Conservation (phyloP, 2,113 vertebrate genomes). For the Crotalus viridis region DNA sequence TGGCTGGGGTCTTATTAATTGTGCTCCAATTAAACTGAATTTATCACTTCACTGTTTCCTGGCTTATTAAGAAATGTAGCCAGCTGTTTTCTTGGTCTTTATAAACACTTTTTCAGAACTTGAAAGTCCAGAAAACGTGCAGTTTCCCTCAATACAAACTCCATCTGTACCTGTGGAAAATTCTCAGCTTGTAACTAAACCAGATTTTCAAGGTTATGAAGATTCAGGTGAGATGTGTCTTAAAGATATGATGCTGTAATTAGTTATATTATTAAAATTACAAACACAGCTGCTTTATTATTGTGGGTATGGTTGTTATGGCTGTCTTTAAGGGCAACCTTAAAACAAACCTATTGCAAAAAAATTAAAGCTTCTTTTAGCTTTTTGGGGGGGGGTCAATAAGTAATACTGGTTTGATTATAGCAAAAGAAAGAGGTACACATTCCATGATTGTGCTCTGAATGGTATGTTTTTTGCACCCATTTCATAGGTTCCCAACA, state of each 20-base stretch:
- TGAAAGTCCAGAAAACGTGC: background rate
- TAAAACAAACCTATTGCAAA: background rate
- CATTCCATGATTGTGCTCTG: background rate
- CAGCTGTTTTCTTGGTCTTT: constrained; percentile 1
- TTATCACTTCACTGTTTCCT: background rate
- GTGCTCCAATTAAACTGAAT: background rate
- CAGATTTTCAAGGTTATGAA: constrained; percentile 44
- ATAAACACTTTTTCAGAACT: constrained; percentile 47
- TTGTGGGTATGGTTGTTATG: background rate
- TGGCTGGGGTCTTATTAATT: constrained; percentile 10
- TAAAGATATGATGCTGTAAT: background rate
- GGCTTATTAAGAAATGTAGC: background rate
- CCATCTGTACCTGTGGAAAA: constrained; percentile 34
- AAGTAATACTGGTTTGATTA: background rate
- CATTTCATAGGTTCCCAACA: constrained; percentile 54
- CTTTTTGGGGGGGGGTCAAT: background rate
- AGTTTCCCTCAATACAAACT: constrained; percentile 36
- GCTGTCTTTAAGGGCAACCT: background rate
- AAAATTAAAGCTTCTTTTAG: background rate
- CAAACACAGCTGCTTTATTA: background rate
- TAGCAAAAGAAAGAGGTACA: background rate
- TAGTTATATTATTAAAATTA: background rate
- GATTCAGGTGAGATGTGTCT: constrained; percentile 38
- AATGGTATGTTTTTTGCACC: background rate
- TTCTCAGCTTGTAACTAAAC: constrained; percentile 39